phyloP scores from a whole-genome alignment of 2,888 invertebrate genomes.

The Cephonodes hylas region DNA sequence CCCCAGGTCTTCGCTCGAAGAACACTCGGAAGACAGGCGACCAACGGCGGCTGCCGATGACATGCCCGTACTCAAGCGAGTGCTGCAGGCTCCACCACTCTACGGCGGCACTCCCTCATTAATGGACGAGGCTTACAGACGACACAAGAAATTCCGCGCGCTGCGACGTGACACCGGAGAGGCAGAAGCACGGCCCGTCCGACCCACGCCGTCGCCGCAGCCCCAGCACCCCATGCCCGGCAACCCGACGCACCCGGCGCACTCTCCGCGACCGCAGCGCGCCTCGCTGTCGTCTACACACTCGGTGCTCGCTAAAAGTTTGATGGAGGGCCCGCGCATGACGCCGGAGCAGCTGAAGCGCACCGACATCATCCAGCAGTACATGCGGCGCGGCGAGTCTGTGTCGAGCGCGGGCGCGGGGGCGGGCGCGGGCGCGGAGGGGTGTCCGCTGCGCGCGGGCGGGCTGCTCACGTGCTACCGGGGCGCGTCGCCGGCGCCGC shows the following conservation, averaged over 20 bases:
- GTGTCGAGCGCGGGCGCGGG: constrained; percentile 73
- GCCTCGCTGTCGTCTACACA: constrained; percentile 90
- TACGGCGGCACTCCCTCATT: constrained; percentile 94
- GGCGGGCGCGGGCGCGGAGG: constrained; percentile 71
- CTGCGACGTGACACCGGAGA: constrained; percentile 91
- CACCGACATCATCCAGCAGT: constrained; percentile 95
- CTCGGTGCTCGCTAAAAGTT: constrained; percentile 92
- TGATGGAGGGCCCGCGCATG: constrained; percentile 97
- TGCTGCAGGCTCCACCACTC: constrained; percentile 94
- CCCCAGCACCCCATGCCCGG: constrained; percentile 76
- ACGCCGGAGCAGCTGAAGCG: constrained; percentile 95
- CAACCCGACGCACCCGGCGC: constrained; percentile 70
- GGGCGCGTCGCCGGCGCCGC: constrained; percentile 69
- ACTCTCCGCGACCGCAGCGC: constrained; percentile 78
- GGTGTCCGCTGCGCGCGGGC: constrained; percentile 65
- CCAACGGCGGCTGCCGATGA: constrained; percentile 87
- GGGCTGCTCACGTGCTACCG: constrained; percentile 60
- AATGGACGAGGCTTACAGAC: constrained; percentile 97
- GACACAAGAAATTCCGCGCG: constrained; percentile 96
- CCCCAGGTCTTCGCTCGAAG: constrained; percentile 91
- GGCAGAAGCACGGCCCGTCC: constrained; percentile 80
- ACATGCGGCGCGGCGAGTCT: constrained; percentile 90
- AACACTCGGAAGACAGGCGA: constrained; percentile 84
- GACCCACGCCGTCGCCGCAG: constrained; percentile 77
- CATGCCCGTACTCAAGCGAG: constrained; percentile 96